Base-by-base conservation (phyloP, 2,113 vertebrate genomes). In the Lepisosteus oculatus region DNA sequence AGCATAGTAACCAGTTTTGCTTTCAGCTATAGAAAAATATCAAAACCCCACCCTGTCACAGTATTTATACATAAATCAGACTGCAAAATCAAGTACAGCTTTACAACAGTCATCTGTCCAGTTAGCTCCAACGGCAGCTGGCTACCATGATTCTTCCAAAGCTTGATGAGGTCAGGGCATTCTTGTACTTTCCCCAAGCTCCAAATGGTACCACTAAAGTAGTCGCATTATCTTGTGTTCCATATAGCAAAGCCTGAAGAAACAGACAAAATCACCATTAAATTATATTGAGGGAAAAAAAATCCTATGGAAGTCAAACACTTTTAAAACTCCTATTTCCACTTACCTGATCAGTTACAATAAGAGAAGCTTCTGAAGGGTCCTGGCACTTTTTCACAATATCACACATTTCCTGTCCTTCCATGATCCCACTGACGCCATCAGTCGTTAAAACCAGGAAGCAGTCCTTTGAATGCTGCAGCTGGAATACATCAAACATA, bases 371-470 rank as follows among this genome's bases (percentile, higher is more conserved):
- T 63, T 78, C 76, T 4, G 17, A n/a, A 12, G 76, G 65, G 12
- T 65, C 66, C 14, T 72, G 73, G 41, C 69, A 78, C 29, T 69
- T 75, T 55, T 72, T 72, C 13, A 75, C 65, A 15, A 72, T 56
- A n/a, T 78, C 76, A 65, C 73, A 78, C 65, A 72, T 68, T 54
- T 78, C 76, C 62, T 78, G 73, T 8, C 59, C 55, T 12, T 72
- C 70, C 69, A 78, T 72, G 41, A 75, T 69, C 9, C 17, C 65
- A 61, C 70, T 78, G 47, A 78, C 70, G 0, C 76, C 76, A 54
- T 78, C 76, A 7, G 76, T 78, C 2, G 73, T 69, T 41, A 78
- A 62, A 3, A 75, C 69, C 51, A 78, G 69, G 69, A 78, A 78
- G 61, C 69, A 64, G 65, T 78, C 76, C 4, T 43, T 68, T 3